Percentiles rank a stretch among this genome's conserved stretches.
Evolutionary conservation across 1,140 invertebrate genomes (phyloP).

Genomic region (Papilio dardanus): DNA sequence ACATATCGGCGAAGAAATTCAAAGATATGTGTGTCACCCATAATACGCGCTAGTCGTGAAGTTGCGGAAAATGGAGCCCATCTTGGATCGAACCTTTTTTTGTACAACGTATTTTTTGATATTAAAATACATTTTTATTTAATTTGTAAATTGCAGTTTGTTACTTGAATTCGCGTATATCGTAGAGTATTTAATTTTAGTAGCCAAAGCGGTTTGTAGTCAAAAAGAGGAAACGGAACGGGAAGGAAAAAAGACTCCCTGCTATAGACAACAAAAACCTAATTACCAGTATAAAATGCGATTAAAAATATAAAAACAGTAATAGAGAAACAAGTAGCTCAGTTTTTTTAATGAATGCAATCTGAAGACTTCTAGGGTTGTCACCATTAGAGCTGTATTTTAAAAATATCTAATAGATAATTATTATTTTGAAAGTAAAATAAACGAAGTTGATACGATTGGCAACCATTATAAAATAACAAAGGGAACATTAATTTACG

Average conservation of each 20-base stretch:
- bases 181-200: neutral
- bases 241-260: neutral
- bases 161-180: too few relatives aligned
- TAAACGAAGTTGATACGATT: neutral
- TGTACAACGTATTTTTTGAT: neutral
- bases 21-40: too few relatives aligned
- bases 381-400: neutral
- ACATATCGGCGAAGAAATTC: too few relatives aligned
- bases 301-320: slow-evolving; percentile 5
- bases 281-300: neutral
- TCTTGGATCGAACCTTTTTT: too few relatives aligned
- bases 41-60: too few relatives aligned
- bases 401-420: neutral
- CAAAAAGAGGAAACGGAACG: neutral
- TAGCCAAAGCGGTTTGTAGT: neutral
- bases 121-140: neutral
- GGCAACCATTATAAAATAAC: neutral
- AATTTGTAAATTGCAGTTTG: too few relatives aligned
- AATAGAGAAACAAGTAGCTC: neutral
- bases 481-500: neutral
- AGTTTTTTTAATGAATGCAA: too few relatives aligned
- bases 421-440: neutral
- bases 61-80: too few relatives aligned
- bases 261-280: neutral
- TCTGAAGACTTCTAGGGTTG: neutral